These are phyloP conservation scores for Eospalax fontanierii DNA, from an alignment of 2,797 vertebrate genomes.

Conservation along the genomic window DNA sequence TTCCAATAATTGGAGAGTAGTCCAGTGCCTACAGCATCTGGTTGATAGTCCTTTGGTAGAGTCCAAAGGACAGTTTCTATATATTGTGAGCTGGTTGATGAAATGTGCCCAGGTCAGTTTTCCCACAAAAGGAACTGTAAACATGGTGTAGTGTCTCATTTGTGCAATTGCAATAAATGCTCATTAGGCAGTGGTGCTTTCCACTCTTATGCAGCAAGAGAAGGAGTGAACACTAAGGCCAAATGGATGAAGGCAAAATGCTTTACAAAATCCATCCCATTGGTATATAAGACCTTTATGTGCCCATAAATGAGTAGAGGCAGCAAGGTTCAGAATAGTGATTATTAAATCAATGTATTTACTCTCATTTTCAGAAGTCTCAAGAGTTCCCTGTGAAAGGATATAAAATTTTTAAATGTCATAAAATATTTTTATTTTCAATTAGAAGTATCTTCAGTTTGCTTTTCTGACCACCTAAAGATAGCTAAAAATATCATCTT, in stretches of 20 bases:
- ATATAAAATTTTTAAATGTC: conserved; percentile 76
- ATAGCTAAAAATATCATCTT: conserved; percentile 53
- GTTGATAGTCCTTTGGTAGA: conserved; percentile 43
- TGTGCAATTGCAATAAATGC: conserved; percentile 51
- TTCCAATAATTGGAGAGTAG: conserved; percentile 37
- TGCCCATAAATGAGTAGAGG: conserved; percentile 40
- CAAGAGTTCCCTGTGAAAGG: conserved; percentile 71
- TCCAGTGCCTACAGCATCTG: conserved; percentile 32
- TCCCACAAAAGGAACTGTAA: conserved; percentile 52
- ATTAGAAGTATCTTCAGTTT: conserved; percentile 79
- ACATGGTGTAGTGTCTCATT: conserved; percentile 18
- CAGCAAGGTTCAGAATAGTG: conserved; percentile 43
- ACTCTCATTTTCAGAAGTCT: conserved; percentile 73
- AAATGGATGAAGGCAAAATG: conserved; percentile 52
- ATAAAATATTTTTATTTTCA: conserved; percentile 83
- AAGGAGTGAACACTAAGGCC: background rate
- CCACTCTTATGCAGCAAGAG: background rate
- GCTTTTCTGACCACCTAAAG: conserved; percentile 61
- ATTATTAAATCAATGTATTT: conserved; percentile 67
- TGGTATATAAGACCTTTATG: background rate
- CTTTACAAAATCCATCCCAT: conserved; percentile 16
- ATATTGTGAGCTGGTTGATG: conserved; percentile 57
- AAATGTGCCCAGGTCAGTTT: conserved; percentile 50
- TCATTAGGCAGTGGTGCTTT: background rate
- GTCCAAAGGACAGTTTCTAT: conserved; percentile 11